Base-by-base conservation (phyloP, 2,797 vertebrate genomes). In the Sebastolobus alascanus region DNA sequence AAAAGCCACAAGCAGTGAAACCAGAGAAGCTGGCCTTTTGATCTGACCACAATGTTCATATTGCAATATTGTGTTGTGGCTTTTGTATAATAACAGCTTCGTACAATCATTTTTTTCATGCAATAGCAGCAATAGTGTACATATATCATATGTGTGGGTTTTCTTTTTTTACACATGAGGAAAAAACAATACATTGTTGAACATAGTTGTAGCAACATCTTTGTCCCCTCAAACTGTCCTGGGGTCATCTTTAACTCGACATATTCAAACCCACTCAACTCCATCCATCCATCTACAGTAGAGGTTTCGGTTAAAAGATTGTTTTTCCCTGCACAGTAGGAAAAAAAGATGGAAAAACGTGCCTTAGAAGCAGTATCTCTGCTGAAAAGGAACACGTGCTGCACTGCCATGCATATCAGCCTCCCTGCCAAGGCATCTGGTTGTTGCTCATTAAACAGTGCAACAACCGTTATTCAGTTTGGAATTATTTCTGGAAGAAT, bases 371-470 rank as follows among this genome's bases (percentile, higher is more conserved):
- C 50, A 78, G 8, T 58, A 56, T 59, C 56, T 79, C 31, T 25
- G 71, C 35, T 69, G 69, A 71, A 70, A 79, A 71, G 61, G 29
- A 77, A 61, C 35, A 56, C 52, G 60, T 58, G 43, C 58, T 61
- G 29, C 50, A 68, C 33, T 54, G 9, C 18, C 65, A 69, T 35
- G 56, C 70, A 55, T 33, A 68, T 69, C 75, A 50, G 65, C 76
- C 65, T 70, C 68, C 16, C 20, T 52, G 66, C 63, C 75, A 59
- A 83, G 25, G 64, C 52, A 86, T 84, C 73, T 85, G 86, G 67
- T 50, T 38, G 50, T 63, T 74, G 50, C 79, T 87, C 83, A 84
- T 82, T 90, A 81, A 80, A 78, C 25, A 79, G 58, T 22, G 56
- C 55, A 76, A 29, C 55, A 68, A 59, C 33, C 1, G 13, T 81